Conservation (phyloP, 2,888 invertebrate genomes). For the Cecidostiba fungosa region DNA sequence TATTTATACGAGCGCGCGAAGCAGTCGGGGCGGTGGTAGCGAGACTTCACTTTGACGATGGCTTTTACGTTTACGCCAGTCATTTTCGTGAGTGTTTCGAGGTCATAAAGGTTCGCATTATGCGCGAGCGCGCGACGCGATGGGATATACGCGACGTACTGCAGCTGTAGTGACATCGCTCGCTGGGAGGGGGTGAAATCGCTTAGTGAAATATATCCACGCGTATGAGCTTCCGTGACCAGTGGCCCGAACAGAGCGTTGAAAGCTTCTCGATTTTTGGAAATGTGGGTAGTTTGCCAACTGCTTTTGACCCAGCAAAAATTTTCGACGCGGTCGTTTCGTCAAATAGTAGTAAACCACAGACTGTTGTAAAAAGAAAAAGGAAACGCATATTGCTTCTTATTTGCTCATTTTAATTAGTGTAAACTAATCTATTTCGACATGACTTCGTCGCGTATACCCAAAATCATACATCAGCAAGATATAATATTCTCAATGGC, state of each 20-base stretch:
- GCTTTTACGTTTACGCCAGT: conserved; percentile 60
- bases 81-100: conserved; percentile 58
- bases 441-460: not conserved
- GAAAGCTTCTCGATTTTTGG: conserved; percentile 23
- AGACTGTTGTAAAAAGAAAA: too few species aligned
- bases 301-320: not conserved
- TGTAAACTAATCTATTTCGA: too few species aligned
- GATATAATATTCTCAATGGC: not conserved
- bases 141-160: not conserved
- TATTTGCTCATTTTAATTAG: too few species aligned
- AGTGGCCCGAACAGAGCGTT: not conserved
- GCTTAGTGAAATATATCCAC: not conserved
- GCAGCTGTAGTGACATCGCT: not conserved
- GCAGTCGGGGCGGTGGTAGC: not conserved
- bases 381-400: too few species aligned
- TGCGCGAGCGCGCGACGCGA: conserved; percentile 24
- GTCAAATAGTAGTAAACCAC: not conserved
- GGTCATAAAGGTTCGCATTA: conserved; percentile 53
- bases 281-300: not conserved
- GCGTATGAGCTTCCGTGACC: not conserved
- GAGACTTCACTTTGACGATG: conserved; percentile 34
- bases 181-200: not conserved
- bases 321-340: not conserved
- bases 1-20: conserved; percentile 37
- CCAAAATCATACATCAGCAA: not conserved